These are phyloP conservation scores for Anoncus sp. DNA, from an alignment of 2,888 invertebrate species.

Conservation along the genomic window DNA sequence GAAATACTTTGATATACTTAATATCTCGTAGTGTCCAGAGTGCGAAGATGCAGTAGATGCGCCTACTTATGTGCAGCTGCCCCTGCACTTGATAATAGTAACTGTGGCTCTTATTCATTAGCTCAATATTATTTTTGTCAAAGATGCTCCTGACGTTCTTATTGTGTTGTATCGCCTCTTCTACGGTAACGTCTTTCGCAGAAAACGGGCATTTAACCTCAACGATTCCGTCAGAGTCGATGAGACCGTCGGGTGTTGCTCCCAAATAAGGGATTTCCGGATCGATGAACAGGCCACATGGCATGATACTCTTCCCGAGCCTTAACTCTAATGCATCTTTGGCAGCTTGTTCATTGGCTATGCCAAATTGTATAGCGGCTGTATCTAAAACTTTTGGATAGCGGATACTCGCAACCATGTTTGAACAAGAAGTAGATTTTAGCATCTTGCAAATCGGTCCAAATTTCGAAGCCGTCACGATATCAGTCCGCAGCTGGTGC, in stretches of 20 bases:
- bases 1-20: constrained; percentile 56
- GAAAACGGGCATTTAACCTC: background rate
- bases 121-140: constrained; percentile 20
- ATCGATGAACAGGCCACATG: constrained; percentile 63
- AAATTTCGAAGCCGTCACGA: constrained; percentile 63
- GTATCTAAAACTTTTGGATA: constrained; percentile 55
- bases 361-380: constrained; percentile 58
- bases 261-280: background rate
- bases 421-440: constrained; percentile 45
- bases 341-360: constrained; percentile 59
- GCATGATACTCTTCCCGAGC: constrained; percentile 45
- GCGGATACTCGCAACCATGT: constrained; percentile 52
- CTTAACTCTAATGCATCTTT: constrained; percentile 19
- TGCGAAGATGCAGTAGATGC: constrained; percentile 67
- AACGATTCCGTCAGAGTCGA: background rate
- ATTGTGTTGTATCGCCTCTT: constrained; percentile 43
- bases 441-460: constrained; percentile 55
- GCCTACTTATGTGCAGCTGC: constrained; percentile 65
- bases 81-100: constrained; percentile 68
- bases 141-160: constrained; percentile 33
- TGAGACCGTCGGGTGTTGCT: background rate
- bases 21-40: constrained; percentile 62
- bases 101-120: constrained; percentile 48
- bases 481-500: constrained; percentile 29
- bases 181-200: background rate